Evolutionary conservation across 35 echinoderm and acorn worm species (phyloP).

Genomic region (Strongylocentrotus purpuratus): DNA sequence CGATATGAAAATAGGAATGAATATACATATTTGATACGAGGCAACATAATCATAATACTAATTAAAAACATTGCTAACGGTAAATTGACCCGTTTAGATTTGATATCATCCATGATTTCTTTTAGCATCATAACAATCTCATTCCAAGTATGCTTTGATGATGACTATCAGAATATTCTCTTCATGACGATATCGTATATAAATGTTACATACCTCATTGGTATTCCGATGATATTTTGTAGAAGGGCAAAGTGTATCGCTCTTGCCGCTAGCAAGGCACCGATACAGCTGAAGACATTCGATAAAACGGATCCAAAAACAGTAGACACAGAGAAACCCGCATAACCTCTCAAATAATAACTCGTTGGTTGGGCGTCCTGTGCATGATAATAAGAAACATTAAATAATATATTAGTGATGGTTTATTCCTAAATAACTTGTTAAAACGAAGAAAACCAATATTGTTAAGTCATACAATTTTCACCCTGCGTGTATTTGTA

Average conservation of each 20-base stretch:
- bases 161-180: background rate
- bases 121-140: background rate
- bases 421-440: too few species aligned
- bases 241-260: constrained; percentile 52
- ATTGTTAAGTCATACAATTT: too few species aligned
- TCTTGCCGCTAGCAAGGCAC: constrained; percentile 42
- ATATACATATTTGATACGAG: too few species aligned
- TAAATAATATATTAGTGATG: background rate
- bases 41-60: too few species aligned
- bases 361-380: constrained; percentile 35
- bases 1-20: too few species aligned
- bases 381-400: background rate
- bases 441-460: too few species aligned
- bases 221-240: constrained; percentile 62
- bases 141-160: background rate
- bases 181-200: background rate
- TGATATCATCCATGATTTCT: too few species aligned
- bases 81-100: too few species aligned
- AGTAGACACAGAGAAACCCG: constrained; percentile 45
- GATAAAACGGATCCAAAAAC: constrained; percentile 50
- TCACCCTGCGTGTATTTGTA: too few species aligned
- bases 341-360: constrained; percentile 71
- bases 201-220: constrained; percentile 56
- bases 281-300: constrained; percentile 13
- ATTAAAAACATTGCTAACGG: too few species aligned